Conservation (phyloP, 2,797 vertebrate genomes). For the Galagoides demidoff region DNA sequence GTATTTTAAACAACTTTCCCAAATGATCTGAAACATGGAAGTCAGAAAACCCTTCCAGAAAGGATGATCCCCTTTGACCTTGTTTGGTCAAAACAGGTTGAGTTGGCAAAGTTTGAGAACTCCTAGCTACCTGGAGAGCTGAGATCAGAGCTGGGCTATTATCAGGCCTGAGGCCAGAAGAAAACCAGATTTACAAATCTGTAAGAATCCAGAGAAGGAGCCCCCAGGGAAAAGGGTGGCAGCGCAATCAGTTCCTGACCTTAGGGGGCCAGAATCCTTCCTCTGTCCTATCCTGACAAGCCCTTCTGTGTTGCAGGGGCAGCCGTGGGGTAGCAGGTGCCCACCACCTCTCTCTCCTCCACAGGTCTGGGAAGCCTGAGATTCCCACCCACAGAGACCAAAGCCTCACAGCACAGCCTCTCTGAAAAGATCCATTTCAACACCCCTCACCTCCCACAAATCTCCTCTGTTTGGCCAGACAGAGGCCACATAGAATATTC, state of each 20-base stretch:
- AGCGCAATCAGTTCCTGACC: neutral
- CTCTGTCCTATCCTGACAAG: neutral
- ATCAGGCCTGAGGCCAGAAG: neutral
- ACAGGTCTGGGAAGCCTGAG: neutral
- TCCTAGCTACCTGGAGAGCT: neutral
- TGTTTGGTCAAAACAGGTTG: neutral
- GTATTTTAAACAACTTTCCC: neutral
- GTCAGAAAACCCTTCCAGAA: neutral
- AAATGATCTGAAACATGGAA: neutral
- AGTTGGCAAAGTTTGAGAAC: neutral
- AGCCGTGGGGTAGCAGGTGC: no score
- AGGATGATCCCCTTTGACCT: neutral
- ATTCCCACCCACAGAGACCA: neutral
- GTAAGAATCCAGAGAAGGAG: neutral
- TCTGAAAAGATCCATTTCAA: neutral
- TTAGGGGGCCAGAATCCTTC: neutral
- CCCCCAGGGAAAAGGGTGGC: neutral
- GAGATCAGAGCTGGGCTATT: neutral
- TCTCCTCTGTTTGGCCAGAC: neutral
- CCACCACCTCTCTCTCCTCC: accelerated
- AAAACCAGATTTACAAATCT: neutral
- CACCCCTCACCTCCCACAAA: neutral
- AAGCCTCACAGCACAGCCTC: neutral
- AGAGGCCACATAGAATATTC: neutral
- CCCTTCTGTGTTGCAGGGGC: neutral